These are phyloP conservation scores for Onthophagus sagittarius DNA, from an alignment of 2,888 invertebrate species.

Conservation along the genomic window DNA sequence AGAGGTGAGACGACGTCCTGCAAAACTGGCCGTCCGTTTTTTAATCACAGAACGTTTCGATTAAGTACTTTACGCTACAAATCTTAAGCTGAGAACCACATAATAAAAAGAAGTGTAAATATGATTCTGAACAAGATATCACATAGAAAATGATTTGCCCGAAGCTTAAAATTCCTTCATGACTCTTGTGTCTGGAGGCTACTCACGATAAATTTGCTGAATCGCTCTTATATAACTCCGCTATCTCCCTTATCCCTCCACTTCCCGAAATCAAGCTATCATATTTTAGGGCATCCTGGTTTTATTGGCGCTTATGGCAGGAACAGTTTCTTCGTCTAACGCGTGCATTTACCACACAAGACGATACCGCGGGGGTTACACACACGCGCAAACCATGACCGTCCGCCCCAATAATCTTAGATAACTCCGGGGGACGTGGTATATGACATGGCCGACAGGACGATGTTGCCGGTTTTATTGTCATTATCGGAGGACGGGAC, in stretches of 20 bases:
- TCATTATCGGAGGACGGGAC: conserved; percentile 2
- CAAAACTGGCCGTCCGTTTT: background rate
- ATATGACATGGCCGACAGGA: background rate
- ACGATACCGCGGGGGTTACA: background rate
- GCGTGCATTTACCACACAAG: background rate
- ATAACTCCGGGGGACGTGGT: conserved; percentile 5
- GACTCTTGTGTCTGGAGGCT: background rate
- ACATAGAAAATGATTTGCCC: background rate
- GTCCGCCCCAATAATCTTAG: conserved; percentile 11
- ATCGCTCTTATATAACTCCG: conserved; percentile 19
- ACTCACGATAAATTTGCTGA: conserved; percentile 18
- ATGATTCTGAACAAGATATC: too few relatives aligned
- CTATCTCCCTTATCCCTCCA: conserved; percentile 14
- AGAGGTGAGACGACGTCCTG: background rate
- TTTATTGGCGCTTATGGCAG: conserved; percentile 5
- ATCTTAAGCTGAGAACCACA: background rate
- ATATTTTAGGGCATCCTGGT: conserved; percentile 16
- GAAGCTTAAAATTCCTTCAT: background rate
- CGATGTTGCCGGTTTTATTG: conserved; percentile 9
- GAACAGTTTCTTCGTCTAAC: background rate
- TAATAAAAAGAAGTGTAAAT: too few relatives aligned
- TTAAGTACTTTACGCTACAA: background rate
- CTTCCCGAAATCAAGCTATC: conserved; percentile 17
- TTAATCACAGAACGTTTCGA: conserved; percentile 6
- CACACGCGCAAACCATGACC: background rate